These are phyloP conservation scores for Engraulis encrasicolus DNA, from an alignment of 2,113 vertebrate genomes.

Conservation along the genomic window DNA sequence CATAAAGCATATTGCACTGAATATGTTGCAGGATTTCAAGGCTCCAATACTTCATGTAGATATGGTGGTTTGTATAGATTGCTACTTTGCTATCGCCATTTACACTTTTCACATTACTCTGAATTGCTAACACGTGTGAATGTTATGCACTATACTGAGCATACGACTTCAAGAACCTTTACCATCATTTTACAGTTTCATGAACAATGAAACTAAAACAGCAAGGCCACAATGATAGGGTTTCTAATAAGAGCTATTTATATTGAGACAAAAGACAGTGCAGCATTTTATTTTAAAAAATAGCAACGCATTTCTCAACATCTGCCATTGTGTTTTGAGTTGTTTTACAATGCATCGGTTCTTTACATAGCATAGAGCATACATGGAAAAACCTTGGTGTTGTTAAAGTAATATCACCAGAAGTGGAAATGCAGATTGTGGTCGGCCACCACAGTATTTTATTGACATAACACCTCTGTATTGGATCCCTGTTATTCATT, in stretches of 20 bases:
- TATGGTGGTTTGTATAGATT: background rate
- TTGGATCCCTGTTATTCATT: background rate
- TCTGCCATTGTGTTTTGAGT: too few relatives aligned
- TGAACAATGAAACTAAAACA: too few relatives aligned
- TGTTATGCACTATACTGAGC: background rate
- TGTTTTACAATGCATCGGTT: background rate
- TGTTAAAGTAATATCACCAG: background rate
- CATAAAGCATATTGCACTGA: too few relatives aligned
- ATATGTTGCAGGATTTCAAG: too few relatives aligned
- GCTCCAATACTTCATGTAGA: too few relatives aligned
- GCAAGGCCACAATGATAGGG: too few relatives aligned
- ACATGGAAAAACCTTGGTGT: too few relatives aligned
- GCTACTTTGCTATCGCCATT: background rate
- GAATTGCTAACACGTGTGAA: background rate
- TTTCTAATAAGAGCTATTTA: too few relatives aligned
- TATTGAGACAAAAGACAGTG: too few relatives aligned
- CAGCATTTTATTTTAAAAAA: background rate
- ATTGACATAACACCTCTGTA: background rate
- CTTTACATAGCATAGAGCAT: background rate
- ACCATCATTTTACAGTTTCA: too few relatives aligned
- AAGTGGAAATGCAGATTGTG: background rate
- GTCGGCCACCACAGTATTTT: background rate
- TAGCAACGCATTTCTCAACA: too few relatives aligned
- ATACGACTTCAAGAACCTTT: too few relatives aligned
- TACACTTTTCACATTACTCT: background rate